Percentiles rank a stretch among this genome's conserved stretches.
phyloP scores from a whole-genome alignment of 2,888 invertebrate genomes.

The Stictocephala bisonia region DNA sequence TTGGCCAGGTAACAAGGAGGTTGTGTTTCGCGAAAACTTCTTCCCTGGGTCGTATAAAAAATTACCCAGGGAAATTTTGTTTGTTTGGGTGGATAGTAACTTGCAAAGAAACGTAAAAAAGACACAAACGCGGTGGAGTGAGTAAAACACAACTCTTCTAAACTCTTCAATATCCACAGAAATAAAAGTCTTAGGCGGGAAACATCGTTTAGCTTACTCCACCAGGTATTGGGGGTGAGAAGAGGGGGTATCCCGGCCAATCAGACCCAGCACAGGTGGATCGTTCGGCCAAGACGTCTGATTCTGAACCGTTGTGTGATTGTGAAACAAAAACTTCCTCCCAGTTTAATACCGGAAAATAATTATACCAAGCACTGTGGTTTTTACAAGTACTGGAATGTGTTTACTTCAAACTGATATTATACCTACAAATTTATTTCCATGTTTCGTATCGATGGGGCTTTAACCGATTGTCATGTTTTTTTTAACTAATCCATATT shows the following conservation, averaged over 20 bases:
- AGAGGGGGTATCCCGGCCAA: conserved; percentile 23
- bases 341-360: too few species aligned
- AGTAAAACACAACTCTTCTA: conserved; percentile 29
- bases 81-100: conserved; percentile 38
- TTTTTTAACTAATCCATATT: too few species aligned
- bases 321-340: too few species aligned
- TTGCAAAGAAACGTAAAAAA: conserved; percentile 38
- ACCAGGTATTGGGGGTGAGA: conserved; percentile 8
- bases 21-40: conserved; percentile 21
- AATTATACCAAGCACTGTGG: too few species aligned
- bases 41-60: conserved; percentile 35
- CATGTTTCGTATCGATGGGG: too few species aligned
- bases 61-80: conserved; percentile 42
- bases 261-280: conserved; percentile 10
- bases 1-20: conserved; percentile 38
- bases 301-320: too few species aligned
- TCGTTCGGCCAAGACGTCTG: too few species aligned
- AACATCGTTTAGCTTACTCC: conserved; percentile 31
- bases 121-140: conserved; percentile 35
- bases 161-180: conserved; percentile 29
- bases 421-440: too few species aligned
- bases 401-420: too few species aligned
- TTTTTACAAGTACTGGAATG: too few species aligned
- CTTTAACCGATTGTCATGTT: too few species aligned
- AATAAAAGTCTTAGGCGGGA: conserved; percentile 38